Percentiles rank a stretch among this genome's conserved stretches.
Evolutionary conservation across 1,140 invertebrate species (phyloP).

Genomic region (Bombus breviceps): DNA sequence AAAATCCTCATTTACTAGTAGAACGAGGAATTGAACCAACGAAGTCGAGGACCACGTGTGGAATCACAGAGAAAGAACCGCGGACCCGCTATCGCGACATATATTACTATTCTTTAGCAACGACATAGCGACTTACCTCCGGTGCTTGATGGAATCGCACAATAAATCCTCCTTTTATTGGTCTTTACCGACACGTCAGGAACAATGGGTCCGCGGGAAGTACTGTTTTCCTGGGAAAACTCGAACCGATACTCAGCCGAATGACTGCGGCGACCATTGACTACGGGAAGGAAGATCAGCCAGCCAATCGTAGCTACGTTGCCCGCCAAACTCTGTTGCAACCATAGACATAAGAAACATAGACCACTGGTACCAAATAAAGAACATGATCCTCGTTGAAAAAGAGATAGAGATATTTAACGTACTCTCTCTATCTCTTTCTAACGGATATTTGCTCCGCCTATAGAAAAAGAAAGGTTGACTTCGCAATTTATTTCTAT

Average conservation of each 20-base stretch:
- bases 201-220: conserved; percentile 68
- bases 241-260: conserved; percentile 73
- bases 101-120: neutral
- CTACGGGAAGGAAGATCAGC: conserved; percentile 67
- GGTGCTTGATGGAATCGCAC: conserved; percentile 20
- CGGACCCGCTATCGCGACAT: conserved; percentile 17
- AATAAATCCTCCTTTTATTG: conserved; percentile 41
- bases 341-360: too few relatives aligned
- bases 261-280: conserved; percentile 71
- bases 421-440: too few relatives aligned
- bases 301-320: conserved; percentile 65
- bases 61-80: conserved; percentile 59
- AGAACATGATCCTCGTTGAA: too few relatives aligned
- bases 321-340: conserved; percentile 58
- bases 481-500: too few relatives aligned
- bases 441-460: too few relatives aligned
- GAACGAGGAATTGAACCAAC: conserved; percentile 2
- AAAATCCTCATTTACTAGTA: neutral
- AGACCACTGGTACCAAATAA: too few relatives aligned
- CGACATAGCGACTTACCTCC: conserved; percentile 58
- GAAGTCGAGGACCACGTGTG: conserved; percentile 72
- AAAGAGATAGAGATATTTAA: too few relatives aligned
- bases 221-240: conserved; percentile 72
- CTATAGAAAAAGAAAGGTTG: too few relatives aligned
- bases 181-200: conserved; percentile 55